phyloP scores from a whole-genome alignment of 2,888 invertebrate species.

The Amorpha juglandis region DNA sequence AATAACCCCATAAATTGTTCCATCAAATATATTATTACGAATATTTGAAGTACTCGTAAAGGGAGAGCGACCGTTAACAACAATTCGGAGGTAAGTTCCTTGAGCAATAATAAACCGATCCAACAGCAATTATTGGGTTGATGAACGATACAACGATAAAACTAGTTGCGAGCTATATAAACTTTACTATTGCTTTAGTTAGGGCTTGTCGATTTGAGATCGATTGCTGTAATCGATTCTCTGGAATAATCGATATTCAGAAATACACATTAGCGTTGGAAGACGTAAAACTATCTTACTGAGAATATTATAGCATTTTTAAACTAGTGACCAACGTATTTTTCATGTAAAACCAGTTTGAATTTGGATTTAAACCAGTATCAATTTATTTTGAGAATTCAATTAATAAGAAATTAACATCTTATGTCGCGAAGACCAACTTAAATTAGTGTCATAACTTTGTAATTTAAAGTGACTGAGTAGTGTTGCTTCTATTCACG shows the following conservation, averaged over 20 bases:
- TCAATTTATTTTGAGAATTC: no score
- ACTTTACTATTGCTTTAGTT: constrained; percentile 2
- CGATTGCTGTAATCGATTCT: neutral
- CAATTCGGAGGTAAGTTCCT: constrained; percentile 9
- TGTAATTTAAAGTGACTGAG: no score
- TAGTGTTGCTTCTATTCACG: no score
- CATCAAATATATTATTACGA: neutral
- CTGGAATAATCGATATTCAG: neutral
- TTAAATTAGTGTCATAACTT: no score
- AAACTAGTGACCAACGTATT: no score
- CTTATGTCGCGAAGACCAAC: no score
- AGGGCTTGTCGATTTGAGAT: neutral
- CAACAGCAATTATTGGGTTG: constrained; percentile 11
- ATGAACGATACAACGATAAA: constrained; percentile 15
- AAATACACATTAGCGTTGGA: no score
- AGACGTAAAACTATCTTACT: no score
- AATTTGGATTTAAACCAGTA: no score
- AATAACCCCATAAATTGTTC: neutral
- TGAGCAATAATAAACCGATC: constrained; percentile 6
- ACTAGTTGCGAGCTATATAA: constrained; percentile 1
- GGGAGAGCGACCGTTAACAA: constrained; percentile 10
- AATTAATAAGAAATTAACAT: no score
- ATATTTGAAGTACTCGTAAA: constrained; percentile 18
- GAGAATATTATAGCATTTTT: no score
- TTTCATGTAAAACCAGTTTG: no score